phyloP scores from a whole-genome alignment of 2,797 vertebrate genomes.

The Gadopsis marmoratus region DNA sequence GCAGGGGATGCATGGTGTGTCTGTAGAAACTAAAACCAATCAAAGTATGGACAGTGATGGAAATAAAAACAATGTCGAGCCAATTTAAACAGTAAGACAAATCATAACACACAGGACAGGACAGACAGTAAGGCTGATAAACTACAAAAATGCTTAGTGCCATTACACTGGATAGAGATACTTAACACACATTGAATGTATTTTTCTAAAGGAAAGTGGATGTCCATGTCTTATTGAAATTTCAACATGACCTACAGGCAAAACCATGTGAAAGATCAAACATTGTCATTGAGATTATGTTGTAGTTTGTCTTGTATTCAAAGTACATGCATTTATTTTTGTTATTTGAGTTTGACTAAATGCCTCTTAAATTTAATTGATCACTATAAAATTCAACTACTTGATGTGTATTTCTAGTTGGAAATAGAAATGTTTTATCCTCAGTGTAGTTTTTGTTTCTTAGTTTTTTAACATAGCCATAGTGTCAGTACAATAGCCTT shows the following conservation, averaged over 20 bases:
- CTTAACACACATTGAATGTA: conserved; percentile 48
- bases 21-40: conserved; percentile 45
- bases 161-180: conserved; percentile 6
- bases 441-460: conserved; percentile 51
- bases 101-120: conserved; percentile 73
- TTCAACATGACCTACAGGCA: conserved; percentile 23
- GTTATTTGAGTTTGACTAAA: conserved; percentile 48
- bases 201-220: conserved; percentile 22
- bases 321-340: conserved; percentile 44
- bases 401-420: conserved; percentile 37
- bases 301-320: conserved; percentile 47
- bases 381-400: conserved; percentile 38
- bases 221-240: conserved; percentile 15
- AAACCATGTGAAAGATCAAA: conserved; percentile 39
- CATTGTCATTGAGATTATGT: conserved; percentile 24
- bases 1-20: not conserved
- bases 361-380: conserved; percentile 28
- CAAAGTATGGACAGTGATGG: not conserved
- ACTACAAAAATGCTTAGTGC: conserved; percentile 22
- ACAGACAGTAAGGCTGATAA: conserved; percentile 47
- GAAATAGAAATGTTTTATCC: conserved; percentile 56
- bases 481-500: conserved; percentile 43
- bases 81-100: conserved; percentile 72
- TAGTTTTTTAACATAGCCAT: conserved; percentile 53
- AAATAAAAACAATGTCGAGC: conserved; percentile 54